phyloP scores from a whole-genome alignment of 2,113 vertebrate genomes.

The Zingel zingel region DNA sequence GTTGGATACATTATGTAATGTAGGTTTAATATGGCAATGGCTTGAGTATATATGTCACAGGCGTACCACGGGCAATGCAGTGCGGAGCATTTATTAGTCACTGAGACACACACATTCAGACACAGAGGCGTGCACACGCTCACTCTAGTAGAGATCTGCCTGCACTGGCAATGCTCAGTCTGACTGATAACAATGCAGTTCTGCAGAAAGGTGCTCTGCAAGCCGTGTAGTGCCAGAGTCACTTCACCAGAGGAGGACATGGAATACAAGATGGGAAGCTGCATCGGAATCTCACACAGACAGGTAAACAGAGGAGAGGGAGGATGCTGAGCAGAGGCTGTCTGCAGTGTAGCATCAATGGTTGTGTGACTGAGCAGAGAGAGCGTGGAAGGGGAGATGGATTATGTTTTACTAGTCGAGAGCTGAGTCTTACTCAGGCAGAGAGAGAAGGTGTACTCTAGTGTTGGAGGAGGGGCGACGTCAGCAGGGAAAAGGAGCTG shows the following conservation, averaged over 20 bases:
- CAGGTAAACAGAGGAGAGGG: slow-evolving; percentile 77
- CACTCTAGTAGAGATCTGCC: slow-evolving; percentile 49
- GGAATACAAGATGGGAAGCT: slow-evolving; percentile 88
- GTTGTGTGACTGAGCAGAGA: neutral
- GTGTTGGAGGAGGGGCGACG: slow-evolving; percentile 64
- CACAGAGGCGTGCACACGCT: slow-evolving; percentile 48
- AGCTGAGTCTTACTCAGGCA: slow-evolving; percentile 25
- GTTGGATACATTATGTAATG: slow-evolving; percentile 44
- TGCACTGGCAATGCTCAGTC: slow-evolving; percentile 69
- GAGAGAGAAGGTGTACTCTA: slow-evolving; percentile 34
- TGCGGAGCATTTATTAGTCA: slow-evolving; percentile 52
- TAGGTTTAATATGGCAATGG: slow-evolving; percentile 66
- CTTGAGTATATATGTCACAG: slow-evolving; percentile 65
- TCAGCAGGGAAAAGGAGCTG: slow-evolving; percentile 49
- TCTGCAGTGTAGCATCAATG: slow-evolving; percentile 21
- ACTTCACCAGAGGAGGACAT: slow-evolving; percentile 86
- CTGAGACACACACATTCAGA: slow-evolving; percentile 52
- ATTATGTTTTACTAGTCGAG: slow-evolving; percentile 7
- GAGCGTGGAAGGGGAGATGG: neutral
- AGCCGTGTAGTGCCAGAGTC: slow-evolving; percentile 85
- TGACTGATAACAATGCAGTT: slow-evolving; percentile 82
- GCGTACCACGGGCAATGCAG: slow-evolving; percentile 51
- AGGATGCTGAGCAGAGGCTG: slow-evolving; percentile 21
- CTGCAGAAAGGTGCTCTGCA: slow-evolving; percentile 85
- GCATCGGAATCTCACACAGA: slow-evolving; percentile 81